These are phyloP conservation scores for Chionomys nivalis DNA, from an alignment of 2,113 vertebrate species.

Conservation along the genomic window DNA sequence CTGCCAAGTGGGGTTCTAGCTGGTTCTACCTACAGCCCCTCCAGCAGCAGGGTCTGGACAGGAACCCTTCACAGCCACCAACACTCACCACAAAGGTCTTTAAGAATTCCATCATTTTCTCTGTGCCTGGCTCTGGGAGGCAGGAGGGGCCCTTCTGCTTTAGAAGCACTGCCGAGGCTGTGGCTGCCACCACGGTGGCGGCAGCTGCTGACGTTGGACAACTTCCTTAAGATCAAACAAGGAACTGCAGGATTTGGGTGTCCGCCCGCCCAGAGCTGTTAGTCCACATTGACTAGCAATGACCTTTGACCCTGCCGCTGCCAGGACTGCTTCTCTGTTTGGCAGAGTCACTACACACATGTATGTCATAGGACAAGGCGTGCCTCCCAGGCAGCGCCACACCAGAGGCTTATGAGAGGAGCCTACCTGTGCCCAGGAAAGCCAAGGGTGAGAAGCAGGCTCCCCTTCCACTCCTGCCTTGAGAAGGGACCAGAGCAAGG, in stretches of 20 bases:
- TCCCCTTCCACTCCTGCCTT: background rate
- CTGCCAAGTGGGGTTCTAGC: constrained; percentile 46
- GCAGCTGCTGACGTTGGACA: constrained; percentile 72
- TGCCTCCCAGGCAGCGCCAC: background rate
- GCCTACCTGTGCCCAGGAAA: background rate
- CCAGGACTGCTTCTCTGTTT: constrained; percentile 66
- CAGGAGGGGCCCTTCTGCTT: background rate
- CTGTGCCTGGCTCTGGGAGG: accelerated
- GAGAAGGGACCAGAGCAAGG: background rate
- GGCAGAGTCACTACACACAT: background rate
- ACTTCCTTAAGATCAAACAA: constrained; percentile 67
- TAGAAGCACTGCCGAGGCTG: background rate
- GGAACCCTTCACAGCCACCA: background rate
- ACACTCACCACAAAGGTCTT: constrained; percentile 83
- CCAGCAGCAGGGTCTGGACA: background rate
- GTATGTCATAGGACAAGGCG: constrained; percentile 68
- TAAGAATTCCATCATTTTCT: constrained; percentile 79
- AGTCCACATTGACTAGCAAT: constrained; percentile 61
- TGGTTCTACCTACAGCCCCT: background rate
- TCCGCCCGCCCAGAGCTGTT: constrained; percentile 59
- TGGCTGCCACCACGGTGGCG: background rate
- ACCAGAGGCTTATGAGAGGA: constrained; percentile 80
- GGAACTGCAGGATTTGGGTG: constrained; percentile 59
- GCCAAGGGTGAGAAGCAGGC: background rate
- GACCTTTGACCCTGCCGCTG: constrained; percentile 68